Evolutionary conservation across 2,888 invertebrate species (phyloP), one percentile per base, ranked within the genome.

Genomic region (Mechanitis messenoides): DNA sequence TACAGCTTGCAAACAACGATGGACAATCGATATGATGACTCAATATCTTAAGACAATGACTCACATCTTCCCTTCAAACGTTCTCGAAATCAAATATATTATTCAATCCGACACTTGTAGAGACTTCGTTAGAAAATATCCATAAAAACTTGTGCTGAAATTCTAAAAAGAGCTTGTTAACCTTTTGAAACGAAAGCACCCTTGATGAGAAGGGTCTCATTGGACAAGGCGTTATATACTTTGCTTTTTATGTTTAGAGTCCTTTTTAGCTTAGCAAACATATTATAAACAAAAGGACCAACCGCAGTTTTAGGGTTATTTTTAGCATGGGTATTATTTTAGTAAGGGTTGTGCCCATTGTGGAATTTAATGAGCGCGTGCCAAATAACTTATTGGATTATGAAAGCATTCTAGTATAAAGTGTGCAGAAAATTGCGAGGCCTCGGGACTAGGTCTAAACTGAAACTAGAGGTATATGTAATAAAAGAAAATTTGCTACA

Each of bases 311-410:
- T 56, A 55, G 45, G 45, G 61, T 64, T 46, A 35, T 50, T 45
- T 60, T 45, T 57, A 46, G 35, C 35, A 61, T 42, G 20, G 20
- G 33, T 28, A 53, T 60, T 42, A 9, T 31, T 2, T 33, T 33
- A 55, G 50, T 12, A 20, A 47, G 57, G 56, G 59, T 33, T 58
- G 33, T 54, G 35, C 3, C 35, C 20, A 63, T 61, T 62, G 68
- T 66, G 69, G 71, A 71, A 74, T 74, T 72, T 70, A 78, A 79
- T 69, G 74, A 73, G 71, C 72, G 69, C 75, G 76, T 77, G 78
- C 74, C 76, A 64, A 74, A 75, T 72, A 74, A 74, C 71, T 74
- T 72, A 73, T 69, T 59, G 57, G 59, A 64, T 63, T 60, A 60
- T 56, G 50, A 65, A 50, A 60, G 35, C 35, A 53, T 56, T 60